phyloP scores from a whole-genome alignment of 2,888 invertebrate species.

The Hypselothyrea guttata region DNA sequence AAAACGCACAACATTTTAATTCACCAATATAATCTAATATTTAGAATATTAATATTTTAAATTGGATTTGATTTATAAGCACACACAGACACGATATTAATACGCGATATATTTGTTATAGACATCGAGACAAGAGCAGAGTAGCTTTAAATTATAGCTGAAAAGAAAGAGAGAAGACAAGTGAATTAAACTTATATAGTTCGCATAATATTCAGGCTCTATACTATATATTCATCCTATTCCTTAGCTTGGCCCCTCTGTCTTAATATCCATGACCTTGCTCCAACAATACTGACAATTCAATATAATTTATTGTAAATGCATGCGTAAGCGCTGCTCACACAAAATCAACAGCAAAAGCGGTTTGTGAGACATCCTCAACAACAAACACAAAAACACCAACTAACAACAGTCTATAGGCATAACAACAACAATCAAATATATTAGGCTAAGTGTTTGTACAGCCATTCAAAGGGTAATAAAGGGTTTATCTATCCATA shows the following conservation, averaged over 20 bases:
- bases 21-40: too few species aligned
- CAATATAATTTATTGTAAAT: constrained; percentile 51
- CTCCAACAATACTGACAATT: constrained; percentile 36
- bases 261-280: constrained; percentile 26
- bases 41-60: background rate
- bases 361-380: constrained; percentile 37
- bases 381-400: constrained; percentile 9
- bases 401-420: constrained; percentile 5
- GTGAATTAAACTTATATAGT: constrained; percentile 1
- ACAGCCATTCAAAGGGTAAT: constrained; percentile 39
- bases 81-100: constrained; percentile 17
- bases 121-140: too few species aligned
- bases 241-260: background rate
- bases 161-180: background rate
- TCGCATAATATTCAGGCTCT: too few species aligned
- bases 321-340: constrained; percentile 49
- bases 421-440: constrained; percentile 31
- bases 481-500: constrained; percentile 49
- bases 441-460: constrained; percentile 31
- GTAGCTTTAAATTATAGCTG: too few species aligned
- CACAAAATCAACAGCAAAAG: constrained; percentile 30
- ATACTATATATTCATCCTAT: background rate
- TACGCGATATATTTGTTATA: too few species aligned
- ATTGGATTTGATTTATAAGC: constrained; percentile 3
- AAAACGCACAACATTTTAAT: background rate